These are phyloP conservation scores for Plecotus auritus DNA, from an alignment of 2,113 vertebrate genomes.

Conservation along the genomic window DNA sequence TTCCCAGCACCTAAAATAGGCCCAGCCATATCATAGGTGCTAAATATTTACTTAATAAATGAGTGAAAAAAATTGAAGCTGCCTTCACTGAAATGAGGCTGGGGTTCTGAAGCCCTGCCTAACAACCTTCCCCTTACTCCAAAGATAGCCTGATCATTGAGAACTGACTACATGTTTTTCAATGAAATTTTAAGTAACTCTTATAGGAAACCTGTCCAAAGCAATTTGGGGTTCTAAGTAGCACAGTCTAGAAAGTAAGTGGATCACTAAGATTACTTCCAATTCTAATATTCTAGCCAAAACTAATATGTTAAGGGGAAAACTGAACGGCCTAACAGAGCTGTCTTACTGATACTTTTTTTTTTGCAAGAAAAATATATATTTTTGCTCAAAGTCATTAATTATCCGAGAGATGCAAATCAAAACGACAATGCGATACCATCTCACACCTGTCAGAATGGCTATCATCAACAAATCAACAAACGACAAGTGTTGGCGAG, in stretches of 20 bases:
- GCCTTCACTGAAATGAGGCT: background rate
- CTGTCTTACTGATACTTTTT: background rate
- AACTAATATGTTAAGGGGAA: background rate
- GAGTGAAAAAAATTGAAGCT: background rate
- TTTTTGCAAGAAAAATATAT: background rate
- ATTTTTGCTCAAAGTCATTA: too few species aligned
- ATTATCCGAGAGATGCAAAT: too few species aligned
- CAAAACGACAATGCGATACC: too few species aligned
- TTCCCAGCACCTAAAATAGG: background rate
- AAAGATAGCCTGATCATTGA: background rate
- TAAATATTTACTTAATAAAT: background rate
- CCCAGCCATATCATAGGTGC: background rate
- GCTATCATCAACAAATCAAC: too few species aligned
- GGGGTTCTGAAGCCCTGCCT: background rate
- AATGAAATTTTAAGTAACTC: background rate
- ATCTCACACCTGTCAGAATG: too few species aligned
- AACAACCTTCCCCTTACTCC: background rate
- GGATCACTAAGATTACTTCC: background rate
- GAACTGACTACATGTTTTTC: background rate
- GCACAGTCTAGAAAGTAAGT: conserved; percentile 9
- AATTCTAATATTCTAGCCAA: conserved; percentile 16
- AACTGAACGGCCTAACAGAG: background rate
- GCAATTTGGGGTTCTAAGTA: background rate
- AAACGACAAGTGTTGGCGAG: too few species aligned
- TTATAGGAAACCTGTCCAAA: background rate